Evolutionary conservation across 2,113 vertebrate species (phyloP), one percentile per base, ranked within the genome.

Genomic region (Clarias batrachus): DNA sequence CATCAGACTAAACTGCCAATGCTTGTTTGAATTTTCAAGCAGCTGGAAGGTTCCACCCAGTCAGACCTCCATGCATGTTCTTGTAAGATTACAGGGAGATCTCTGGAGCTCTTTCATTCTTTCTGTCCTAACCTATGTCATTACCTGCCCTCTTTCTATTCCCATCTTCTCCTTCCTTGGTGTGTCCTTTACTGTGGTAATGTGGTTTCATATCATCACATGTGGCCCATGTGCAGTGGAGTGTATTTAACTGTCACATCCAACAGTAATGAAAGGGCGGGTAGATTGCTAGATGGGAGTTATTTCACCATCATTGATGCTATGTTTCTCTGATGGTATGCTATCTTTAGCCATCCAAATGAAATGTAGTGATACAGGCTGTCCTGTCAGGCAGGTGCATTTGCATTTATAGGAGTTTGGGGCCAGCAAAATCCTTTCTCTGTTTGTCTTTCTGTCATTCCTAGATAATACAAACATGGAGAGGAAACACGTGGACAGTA

Each of bases 161-260:
- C 62, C 85, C 25, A 10, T 86, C 60, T 68, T 70, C 21, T 71
- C 66, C 81, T 70, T 33, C 82, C 80, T 82, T 63, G 63, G 62
- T 65, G 82, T 54, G 56, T 21, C 21, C 70, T 90, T 88, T 88
- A 78, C 86, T 90, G 73, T 84, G 68, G 66, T 71, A 85, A 83
- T 86, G 73, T 48, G 57, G 57, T 80, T 84, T 74, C n/a, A 56
- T 54, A 82, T 21, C 66, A n/a, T 63, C 19, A 54, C 54, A 76
- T 74, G 65, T 85, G 68, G 86, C 25, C 83, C 84, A 66, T 83
- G 79, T 87, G 82, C 62, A 63, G 70, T 70, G 68, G 56, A 82
- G 79, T 41, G 81, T 68, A 83, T 81, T 74, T 60, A 85, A 71
- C 52, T 70, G 52, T 85, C 60, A 83, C 71, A 73, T 77, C 84